Conservation (phyloP, 2,113 vertebrate genomes). For the Perca flavescens region DNA sequence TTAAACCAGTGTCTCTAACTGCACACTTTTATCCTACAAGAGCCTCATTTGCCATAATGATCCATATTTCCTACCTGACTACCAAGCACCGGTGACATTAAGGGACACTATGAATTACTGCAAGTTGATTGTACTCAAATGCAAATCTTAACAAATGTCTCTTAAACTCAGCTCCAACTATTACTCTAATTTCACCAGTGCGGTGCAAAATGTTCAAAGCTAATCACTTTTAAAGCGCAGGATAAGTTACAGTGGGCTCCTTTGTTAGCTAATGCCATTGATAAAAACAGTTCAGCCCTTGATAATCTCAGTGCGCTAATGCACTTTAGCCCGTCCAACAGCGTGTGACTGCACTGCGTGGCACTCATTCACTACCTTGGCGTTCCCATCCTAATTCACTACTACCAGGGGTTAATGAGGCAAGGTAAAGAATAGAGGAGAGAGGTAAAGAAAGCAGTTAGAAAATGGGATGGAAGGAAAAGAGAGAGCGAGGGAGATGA, state of each 20-base stretch:
- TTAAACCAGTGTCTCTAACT: constrained; percentile 58
- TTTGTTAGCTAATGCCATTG: constrained; percentile 45
- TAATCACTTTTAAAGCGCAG: constrained; percentile 47
- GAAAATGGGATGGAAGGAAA: constrained; percentile 53
- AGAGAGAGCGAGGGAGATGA: constrained; percentile 65
- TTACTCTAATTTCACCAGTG: constrained; percentile 28
- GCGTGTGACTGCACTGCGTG: constrained; percentile 40
- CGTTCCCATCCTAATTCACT: constrained; percentile 48
- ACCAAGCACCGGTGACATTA: constrained; percentile 46
- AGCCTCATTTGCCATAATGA: constrained; percentile 52
- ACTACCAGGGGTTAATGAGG: constrained; percentile 71
- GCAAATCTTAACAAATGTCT: constrained; percentile 40
- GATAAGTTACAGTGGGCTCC: constrained; percentile 39
- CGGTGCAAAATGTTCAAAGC: constrained; percentile 38
- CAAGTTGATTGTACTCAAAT: constrained; percentile 32
- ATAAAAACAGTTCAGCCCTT: constrained; percentile 46
- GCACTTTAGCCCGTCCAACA: constrained; percentile 49
- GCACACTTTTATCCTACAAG: constrained; percentile 43
- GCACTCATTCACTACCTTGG: constrained; percentile 54
- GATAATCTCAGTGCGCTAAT: constrained; percentile 60
- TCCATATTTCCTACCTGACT: constrained; percentile 40
- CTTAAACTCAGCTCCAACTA: constrained; percentile 20
- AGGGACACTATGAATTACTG: not conserved
- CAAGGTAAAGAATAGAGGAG: constrained; percentile 66
- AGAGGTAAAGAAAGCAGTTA: constrained; percentile 43